Conservation (phyloP, 2,113 vertebrate genomes). For the Ammodytes marinus region DNA sequence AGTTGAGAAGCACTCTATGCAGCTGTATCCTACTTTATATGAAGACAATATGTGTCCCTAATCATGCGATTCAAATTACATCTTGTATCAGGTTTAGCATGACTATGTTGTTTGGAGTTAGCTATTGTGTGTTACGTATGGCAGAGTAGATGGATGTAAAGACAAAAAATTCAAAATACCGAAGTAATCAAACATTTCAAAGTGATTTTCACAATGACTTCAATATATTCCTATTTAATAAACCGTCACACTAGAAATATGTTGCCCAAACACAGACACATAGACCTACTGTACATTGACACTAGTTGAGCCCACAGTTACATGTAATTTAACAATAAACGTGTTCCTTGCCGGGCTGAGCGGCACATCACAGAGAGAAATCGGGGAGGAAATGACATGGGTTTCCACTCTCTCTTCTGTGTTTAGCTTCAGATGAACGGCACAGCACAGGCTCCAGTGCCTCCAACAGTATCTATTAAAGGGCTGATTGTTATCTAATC, state of each 20-base stretch:
- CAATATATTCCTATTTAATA: neutral
- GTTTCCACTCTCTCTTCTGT: conserved; percentile 62
- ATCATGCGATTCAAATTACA: neutral
- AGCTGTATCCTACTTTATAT: neutral
- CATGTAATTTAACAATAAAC: conserved; percentile 58
- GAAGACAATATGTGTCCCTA: neutral
- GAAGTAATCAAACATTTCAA: neutral
- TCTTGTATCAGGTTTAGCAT: neutral
- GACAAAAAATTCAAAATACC: neutral
- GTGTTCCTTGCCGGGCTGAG: conserved; percentile 48
- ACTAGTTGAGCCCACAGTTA: conserved; percentile 41
- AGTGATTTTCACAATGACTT: neutral
- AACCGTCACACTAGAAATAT: neutral
- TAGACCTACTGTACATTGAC: conserved; percentile 14
- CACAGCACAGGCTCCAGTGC: conserved; percentile 69
- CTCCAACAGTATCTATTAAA: conserved; percentile 84
- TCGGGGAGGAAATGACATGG: conserved; percentile 63
- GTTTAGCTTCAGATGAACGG: conserved; percentile 73
- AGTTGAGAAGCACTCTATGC: neutral
- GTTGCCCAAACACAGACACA: neutral
- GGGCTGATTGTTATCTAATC: conserved; percentile 88
- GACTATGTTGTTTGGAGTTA: neutral
- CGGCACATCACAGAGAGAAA: conserved; percentile 55
- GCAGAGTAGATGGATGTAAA: neutral
- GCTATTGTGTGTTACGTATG: neutral